Conservation (phyloP, 2,113 vertebrate species). For the Castor canadensis region DNA sequence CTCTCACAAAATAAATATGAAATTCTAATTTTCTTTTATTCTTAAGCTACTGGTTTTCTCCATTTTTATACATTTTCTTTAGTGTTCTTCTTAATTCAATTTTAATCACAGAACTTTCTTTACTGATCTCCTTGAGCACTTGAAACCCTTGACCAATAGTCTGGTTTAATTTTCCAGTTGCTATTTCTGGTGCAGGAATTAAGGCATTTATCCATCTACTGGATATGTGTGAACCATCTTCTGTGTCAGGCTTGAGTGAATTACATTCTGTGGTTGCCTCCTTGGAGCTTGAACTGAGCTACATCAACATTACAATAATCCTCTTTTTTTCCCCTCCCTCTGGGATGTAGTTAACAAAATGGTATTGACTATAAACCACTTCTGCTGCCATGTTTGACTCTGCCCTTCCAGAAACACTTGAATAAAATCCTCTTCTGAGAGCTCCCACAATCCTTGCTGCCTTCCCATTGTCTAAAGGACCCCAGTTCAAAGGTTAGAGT, state of each 20-base stretch:
- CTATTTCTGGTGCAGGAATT: neutral
- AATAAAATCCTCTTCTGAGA: neutral
- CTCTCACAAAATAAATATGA: conserved; percentile 11
- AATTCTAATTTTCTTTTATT: conserved; percentile 25
- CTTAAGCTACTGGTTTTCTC: neutral
- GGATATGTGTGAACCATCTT: neutral
- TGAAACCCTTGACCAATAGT: conserved; percentile 29
- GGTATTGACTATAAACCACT: neutral
- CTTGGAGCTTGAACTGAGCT: neutral
- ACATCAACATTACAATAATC: neutral
- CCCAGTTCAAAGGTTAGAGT: neutral
- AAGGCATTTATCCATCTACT: neutral
- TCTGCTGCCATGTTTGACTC: conserved; percentile 29
- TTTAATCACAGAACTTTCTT: neutral
- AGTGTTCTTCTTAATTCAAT: neutral
- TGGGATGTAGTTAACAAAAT: conserved; percentile 14
- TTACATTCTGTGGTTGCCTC: neutral
- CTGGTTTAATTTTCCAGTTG: conserved; percentile 27
- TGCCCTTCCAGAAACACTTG: neutral
- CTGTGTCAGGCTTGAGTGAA: neutral
- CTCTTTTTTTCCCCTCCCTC: neutral
- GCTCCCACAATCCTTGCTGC: neutral
- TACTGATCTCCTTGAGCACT: neutral
- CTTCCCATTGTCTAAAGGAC: conserved; percentile 44
- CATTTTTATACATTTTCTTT: neutral